Conservation (phyloP, 2,113 vertebrate species). For the Motacilla tschutschensis region DNA sequence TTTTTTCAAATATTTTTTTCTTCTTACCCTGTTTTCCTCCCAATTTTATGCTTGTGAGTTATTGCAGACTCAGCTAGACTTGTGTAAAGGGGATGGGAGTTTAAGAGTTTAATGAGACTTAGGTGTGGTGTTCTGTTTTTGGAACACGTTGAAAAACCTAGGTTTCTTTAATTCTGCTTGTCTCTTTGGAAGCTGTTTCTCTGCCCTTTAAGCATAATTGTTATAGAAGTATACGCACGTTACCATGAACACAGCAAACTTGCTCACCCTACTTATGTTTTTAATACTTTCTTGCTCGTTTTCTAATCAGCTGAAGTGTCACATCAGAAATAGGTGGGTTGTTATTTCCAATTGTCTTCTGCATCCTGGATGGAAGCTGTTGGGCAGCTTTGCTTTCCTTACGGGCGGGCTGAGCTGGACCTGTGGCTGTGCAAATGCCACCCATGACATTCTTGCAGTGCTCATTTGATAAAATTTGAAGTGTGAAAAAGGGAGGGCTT, state of each 20-base stretch:
- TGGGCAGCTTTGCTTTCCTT: neutral
- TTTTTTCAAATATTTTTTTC: neutral
- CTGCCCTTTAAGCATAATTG: neutral
- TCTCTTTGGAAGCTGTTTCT: neutral
- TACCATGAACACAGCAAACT: neutral
- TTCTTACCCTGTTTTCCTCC: neutral
- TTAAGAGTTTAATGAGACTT: neutral
- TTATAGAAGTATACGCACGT: rapidly evolving
- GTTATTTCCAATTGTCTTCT: neutral
- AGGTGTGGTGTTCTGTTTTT: neutral
- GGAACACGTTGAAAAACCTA: neutral
- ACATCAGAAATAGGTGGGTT: neutral
- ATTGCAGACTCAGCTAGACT: neutral
- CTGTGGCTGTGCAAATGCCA: neutral
- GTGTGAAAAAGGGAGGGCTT: neutral
- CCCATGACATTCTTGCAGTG: neutral
- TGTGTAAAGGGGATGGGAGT: neutral
- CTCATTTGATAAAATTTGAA: neutral
- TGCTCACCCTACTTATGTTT: neutral
- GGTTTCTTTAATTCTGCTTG: neutral
- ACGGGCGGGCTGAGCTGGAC: neutral
- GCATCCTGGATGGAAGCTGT: neutral
- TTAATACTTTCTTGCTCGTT: neutral
- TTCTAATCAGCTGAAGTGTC: neutral
- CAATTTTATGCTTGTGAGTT: neutral